A percentile compares a stretch with the other conserved stretches of the same genome.
Conservation (phyloP, 2,113 vertebrate genomes). For the Erythrolamprus reginae region DNA sequence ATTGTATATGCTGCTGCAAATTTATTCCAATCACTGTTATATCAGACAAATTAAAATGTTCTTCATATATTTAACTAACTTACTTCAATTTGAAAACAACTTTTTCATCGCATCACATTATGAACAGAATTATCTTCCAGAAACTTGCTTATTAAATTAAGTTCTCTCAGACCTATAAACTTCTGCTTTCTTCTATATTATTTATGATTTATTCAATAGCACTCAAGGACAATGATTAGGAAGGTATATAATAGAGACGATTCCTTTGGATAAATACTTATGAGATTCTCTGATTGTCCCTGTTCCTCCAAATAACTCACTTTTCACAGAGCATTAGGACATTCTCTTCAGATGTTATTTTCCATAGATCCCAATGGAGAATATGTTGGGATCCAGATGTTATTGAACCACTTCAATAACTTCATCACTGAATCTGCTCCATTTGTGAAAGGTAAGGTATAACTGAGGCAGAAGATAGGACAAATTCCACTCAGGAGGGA, state of each 20-base stretch:
- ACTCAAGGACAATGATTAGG: neutral
- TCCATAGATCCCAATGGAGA: neutral
- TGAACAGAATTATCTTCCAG: neutral
- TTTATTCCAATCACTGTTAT: neutral
- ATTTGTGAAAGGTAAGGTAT: neutral
- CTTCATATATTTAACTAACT: conserved; percentile 16
- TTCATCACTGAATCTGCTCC: neutral
- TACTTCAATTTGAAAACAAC: conserved; percentile 7
- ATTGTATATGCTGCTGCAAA: accelerated
- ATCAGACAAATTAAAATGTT: neutral
- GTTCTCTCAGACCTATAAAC: neutral
- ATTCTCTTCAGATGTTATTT: neutral
- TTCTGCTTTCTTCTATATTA: conserved; percentile 7
- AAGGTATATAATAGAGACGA: conserved; percentile 6
- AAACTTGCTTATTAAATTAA: conserved; percentile 36
- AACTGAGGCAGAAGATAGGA: neutral
- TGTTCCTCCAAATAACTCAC: neutral
- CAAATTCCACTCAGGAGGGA: neutral
- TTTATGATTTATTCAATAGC: conserved; percentile 19
- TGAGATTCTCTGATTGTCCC: neutral
- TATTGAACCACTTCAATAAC: neutral
- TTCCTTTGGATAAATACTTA: neutral
- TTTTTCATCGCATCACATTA: neutral
- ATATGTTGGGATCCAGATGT: neutral
- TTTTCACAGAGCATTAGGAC: conserved; percentile 1